Evolutionary conservation across 1,140 invertebrate genomes (phyloP).

Genomic region (Drosophila micromelanica): DNA sequence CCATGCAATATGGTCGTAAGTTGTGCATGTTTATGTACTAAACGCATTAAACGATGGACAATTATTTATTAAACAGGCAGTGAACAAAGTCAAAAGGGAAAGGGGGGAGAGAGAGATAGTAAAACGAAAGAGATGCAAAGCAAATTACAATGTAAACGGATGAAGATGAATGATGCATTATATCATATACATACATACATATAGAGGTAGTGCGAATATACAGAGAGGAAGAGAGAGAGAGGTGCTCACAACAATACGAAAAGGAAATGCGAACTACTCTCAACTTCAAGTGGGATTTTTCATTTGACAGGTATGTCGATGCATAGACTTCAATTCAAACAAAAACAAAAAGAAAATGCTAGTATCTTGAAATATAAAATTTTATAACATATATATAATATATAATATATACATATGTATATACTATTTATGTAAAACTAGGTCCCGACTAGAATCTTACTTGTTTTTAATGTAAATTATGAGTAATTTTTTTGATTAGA

Average conservation of each 20-base stretch:
- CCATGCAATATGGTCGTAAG: conserved; percentile 53
- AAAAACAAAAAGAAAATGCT: conserved; percentile 1
- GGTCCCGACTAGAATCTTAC: no score
- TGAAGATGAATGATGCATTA: conserved; percentile 41
- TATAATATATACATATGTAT: no score
- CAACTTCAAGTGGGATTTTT: conserved; percentile 35
- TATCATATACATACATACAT: conserved; percentile 8
- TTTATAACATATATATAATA: no score
- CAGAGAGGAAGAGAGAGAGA: conserved; percentile 2
- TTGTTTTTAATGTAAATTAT: no score
- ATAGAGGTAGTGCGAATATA: background rate
- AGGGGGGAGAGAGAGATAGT: conserved; percentile 1
- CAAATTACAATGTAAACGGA: conserved; percentile 42
- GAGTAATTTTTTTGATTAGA: no score
- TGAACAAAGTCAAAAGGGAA: conserved; percentile 29
- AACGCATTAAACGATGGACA: conserved; percentile 61
- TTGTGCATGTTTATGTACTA: conserved; percentile 63
- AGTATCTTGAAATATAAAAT: no score
- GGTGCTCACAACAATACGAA: conserved; percentile 5
- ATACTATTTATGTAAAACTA: no score
- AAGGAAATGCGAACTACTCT: conserved; percentile 38
- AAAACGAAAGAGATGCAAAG: background rate
- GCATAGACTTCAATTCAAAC: conserved; percentile 35
- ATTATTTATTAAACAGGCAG: conserved; percentile 74
- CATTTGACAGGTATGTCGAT: conserved; percentile 40